A percentile compares a stretch with the other conserved stretches of the same genome.
phyloP scores from a whole-genome alignment of 2,797 vertebrate species.

The Alfaro cultratus region DNA sequence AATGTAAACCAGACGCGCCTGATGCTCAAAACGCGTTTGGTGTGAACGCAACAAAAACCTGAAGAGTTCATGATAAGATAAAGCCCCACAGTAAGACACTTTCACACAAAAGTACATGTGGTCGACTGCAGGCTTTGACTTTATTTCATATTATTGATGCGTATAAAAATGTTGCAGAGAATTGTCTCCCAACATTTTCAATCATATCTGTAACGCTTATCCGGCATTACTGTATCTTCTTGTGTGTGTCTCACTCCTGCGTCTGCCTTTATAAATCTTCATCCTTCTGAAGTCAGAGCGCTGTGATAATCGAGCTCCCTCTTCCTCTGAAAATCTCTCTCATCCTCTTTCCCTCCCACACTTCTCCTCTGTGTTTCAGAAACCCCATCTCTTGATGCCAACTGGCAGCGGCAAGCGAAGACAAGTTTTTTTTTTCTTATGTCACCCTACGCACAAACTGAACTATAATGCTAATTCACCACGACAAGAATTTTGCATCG shows the following conservation, averaged over 20 bases:
- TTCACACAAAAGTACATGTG: background rate
- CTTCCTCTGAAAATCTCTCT: constrained; percentile 67
- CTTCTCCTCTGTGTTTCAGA: constrained; percentile 66
- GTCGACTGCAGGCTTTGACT: background rate
- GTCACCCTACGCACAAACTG: constrained; percentile 67
- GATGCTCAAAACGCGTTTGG: too few relatives aligned
- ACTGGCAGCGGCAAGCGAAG: constrained; percentile 66
- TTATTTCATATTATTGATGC: constrained; percentile 18
- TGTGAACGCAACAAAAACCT: background rate
- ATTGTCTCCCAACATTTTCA: constrained; percentile 19
- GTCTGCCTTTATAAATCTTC: constrained; percentile 61
- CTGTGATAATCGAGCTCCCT: constrained; percentile 62
- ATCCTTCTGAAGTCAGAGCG: constrained; percentile 68
- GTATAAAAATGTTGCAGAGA: constrained; percentile 14
- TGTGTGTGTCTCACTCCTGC: constrained; percentile 41
- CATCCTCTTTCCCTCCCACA: constrained; percentile 74
- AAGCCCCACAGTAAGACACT: background rate
- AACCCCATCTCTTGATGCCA: constrained; percentile 69
- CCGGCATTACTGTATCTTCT: constrained; percentile 37
- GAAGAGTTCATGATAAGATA: background rate
- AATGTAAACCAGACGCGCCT: too few relatives aligned
- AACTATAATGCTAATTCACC: constrained; percentile 69
- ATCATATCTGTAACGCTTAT: constrained; percentile 28
- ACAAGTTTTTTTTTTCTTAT: constrained; percentile 69
- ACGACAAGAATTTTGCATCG: constrained; percentile 66